Percentiles rank a stretch among this genome's conserved stretches.
These are phyloP conservation scores for Pseudomyrmex cubaensis DNA, from an alignment of 1,140 invertebrate genomes.

Conservation along the genomic window DNA sequence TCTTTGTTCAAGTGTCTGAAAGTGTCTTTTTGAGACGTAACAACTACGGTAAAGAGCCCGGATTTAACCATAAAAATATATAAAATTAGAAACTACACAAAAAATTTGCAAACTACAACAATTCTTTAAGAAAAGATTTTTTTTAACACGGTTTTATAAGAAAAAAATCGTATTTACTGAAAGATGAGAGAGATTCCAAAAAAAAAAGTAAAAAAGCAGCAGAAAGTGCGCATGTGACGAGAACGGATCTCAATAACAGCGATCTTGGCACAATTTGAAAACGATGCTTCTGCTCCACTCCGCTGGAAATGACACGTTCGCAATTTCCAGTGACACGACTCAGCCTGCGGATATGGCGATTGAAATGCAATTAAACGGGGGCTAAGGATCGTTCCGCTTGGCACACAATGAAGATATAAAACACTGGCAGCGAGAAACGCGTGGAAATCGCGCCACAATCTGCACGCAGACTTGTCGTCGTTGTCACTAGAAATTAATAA, in stretches of 20 bases:
- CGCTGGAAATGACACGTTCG: slow-evolving; percentile 18
- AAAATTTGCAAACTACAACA: no score
- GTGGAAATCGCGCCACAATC: not conserved
- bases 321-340: slow-evolving; percentile 24
- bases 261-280: slow-evolving; percentile 17
- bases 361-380: slow-evolving; percentile 38
- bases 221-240: not conserved
- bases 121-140: no score
- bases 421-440: not conserved
- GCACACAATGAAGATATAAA: slow-evolving; percentile 20
- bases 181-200: not conserved
- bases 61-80: no score
- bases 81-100: no score
- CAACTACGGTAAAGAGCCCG: no score
- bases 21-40: no score
- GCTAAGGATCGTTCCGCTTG: slow-evolving; percentile 22
- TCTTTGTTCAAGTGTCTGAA: not conserved
- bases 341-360: not conserved
- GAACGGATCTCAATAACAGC: slow-evolving; percentile 2
- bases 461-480: not conserved
- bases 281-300: not conserved
- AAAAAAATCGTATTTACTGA: not conserved
- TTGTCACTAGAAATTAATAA: not conserved
- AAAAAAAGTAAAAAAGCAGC: not conserved
- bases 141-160: no score